Evolutionary conservation across 2,113 vertebrate species (phyloP).

Genomic region (Ciconia boyciana): DNA sequence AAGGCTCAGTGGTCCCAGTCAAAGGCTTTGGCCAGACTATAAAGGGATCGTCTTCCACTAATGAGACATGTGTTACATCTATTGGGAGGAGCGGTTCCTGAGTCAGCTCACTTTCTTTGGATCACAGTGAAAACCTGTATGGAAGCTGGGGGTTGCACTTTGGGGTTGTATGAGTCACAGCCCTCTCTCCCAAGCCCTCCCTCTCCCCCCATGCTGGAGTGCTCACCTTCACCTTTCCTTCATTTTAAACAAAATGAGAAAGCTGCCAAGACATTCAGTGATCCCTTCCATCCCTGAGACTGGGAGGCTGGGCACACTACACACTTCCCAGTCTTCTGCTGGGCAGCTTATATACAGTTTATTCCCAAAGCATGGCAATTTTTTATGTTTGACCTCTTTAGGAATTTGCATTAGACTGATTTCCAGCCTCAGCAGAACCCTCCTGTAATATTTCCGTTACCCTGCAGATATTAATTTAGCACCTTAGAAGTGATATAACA

Average conservation of each 20-base stretch:
- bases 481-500: background rate
- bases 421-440: background rate
- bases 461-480: background rate
- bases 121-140: background rate
- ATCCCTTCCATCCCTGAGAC: background rate
- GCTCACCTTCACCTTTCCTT: background rate
- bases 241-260: background rate
- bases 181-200: background rate
- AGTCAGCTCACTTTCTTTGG: background rate
- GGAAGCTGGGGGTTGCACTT: rapidly evolving
- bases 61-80: background rate
- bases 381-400: background rate
- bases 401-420: background rate
- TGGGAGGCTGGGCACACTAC: background rate
- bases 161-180: background rate
- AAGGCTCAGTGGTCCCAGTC: background rate
- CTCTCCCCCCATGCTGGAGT: rapidly evolving
- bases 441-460: background rate
- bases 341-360: background rate
- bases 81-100: rapidly evolving
- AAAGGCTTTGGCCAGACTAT: background rate
- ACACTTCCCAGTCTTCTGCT: background rate
- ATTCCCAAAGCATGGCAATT: background rate
- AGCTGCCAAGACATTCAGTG: rapidly evolving
- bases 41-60: background rate